A percentile compares a stretch with the other conserved stretches of the same genome.
Conservation (phyloP, 2,113 vertebrate species). For the Catharus minimus region DNA sequence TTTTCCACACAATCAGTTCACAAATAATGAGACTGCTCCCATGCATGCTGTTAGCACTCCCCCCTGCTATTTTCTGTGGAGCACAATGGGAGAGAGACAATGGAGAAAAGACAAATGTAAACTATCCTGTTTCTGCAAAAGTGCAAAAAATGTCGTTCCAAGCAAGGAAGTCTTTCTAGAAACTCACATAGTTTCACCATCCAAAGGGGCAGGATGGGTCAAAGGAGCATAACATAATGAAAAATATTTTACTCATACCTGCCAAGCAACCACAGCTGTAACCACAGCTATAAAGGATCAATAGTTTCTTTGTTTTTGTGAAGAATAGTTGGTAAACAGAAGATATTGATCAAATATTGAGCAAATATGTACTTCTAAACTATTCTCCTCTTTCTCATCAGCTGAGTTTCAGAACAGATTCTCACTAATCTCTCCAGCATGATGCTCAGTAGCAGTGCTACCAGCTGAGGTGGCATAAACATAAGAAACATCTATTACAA, state of each 20-base stretch:
- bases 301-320: background rate
- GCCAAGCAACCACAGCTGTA: background rate
- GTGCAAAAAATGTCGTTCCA: background rate
- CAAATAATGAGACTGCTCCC: background rate
- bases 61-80: background rate
- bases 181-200: background rate
- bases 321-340: background rate
- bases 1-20: constrained; percentile 9
- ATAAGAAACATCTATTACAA: background rate
- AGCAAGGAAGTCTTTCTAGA: background rate
- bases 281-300: background rate
- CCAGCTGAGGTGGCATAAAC: background rate
- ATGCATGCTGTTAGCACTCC: background rate
- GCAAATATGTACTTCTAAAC: background rate
- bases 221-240: background rate
- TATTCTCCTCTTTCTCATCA: background rate
- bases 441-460: background rate
- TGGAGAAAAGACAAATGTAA: background rate
- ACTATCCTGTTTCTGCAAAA: background rate
- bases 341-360: background rate
- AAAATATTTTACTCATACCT: background rate
- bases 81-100: background rate
- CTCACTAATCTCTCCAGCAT: background rate
- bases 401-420: background rate
- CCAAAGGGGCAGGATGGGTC: background rate